Conservation (phyloP, 2,888 invertebrate genomes). For the Gymnocheta viridis region DNA sequence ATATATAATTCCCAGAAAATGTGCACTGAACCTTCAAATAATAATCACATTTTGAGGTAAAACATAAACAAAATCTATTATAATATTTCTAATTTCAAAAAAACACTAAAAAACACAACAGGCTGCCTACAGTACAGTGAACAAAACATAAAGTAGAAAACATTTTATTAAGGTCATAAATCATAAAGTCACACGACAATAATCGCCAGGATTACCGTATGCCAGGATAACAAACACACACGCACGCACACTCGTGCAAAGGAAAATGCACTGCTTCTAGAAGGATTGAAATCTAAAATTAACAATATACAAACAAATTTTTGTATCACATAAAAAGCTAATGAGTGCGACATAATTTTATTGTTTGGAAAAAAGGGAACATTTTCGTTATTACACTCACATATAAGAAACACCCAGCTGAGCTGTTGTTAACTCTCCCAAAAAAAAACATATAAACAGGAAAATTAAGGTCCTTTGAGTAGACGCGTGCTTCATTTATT, state of each 20-base stretch:
- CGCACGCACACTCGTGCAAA: slow-evolving; percentile 4
- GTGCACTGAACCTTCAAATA: slow-evolving; percentile 70
- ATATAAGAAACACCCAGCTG: slow-evolving; percentile 26
- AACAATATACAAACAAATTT: slow-evolving; percentile 71
- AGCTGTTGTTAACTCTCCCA: slow-evolving; percentile 32
- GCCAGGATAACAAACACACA: slow-evolving; percentile 51
- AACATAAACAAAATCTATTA: slow-evolving; percentile 49
- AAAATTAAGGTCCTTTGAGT: slow-evolving; percentile 2
- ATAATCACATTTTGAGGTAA: slow-evolving; percentile 43
- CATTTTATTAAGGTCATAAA: slow-evolving; percentile 80
- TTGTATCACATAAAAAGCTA: slow-evolving; percentile 79
- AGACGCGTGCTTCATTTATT: slow-evolving; percentile 10
- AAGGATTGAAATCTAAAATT: slow-evolving; percentile 16
- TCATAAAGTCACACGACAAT: slow-evolving; percentile 78
- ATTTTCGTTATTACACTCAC: neutral
- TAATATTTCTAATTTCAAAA: slow-evolving; percentile 28
- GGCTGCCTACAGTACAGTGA: neutral
- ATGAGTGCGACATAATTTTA: slow-evolving; percentile 71
- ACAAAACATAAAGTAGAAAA: slow-evolving; percentile 31
- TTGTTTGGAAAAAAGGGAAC: slow-evolving; percentile 13
- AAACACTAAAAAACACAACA: slow-evolving; percentile 12
- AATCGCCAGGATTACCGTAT: slow-evolving; percentile 73
- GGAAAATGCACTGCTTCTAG: neutral
- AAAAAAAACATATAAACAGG: slow-evolving; percentile 7
- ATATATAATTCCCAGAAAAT: slow-evolving; percentile 24